phyloP scores from a whole-genome alignment of 2,888 invertebrate genomes.

The Ochropacha duplaris region DNA sequence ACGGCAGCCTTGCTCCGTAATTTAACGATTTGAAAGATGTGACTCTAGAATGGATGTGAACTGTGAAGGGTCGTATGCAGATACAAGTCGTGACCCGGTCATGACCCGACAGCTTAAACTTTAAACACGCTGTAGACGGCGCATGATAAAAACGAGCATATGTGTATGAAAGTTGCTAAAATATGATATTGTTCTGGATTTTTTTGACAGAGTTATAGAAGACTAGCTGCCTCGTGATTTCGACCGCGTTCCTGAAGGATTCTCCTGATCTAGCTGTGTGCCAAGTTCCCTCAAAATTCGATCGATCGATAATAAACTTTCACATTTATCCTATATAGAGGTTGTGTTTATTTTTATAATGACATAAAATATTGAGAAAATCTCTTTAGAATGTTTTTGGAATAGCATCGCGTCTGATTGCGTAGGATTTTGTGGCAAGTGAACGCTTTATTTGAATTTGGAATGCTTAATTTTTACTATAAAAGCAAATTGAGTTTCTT shows the following conservation, averaged over 20 bases:
- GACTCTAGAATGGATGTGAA: neutral
- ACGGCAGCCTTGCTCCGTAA: neutral
- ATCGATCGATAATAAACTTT: too few relatives aligned
- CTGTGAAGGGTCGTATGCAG: neutral
- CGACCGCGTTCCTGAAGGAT: too few relatives aligned
- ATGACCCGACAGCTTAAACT: slow-evolving; percentile 3
- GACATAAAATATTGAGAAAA: neutral
- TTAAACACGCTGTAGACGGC: neutral
- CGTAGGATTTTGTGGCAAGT: neutral
- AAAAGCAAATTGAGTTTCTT: neutral
- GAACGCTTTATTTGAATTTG: neutral
- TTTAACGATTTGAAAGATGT: neutral
- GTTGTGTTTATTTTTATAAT: too few relatives aligned
- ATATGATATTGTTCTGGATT: neutral
- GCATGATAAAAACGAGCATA: neutral
- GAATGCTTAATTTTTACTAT: neutral
- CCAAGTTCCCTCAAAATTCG: too few relatives aligned
- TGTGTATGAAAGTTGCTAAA: neutral
- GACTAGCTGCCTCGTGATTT: too few relatives aligned
- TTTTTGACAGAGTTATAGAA: neutral
- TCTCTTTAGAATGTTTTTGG: neutral
- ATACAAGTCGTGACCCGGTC: neutral
- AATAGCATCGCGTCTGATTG: neutral
- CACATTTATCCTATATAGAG: too few relatives aligned
- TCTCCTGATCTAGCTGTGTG: too few relatives aligned